Base-by-base conservation (phyloP, 2,888 invertebrate species). In the Drosophila heteroneura region DNA sequence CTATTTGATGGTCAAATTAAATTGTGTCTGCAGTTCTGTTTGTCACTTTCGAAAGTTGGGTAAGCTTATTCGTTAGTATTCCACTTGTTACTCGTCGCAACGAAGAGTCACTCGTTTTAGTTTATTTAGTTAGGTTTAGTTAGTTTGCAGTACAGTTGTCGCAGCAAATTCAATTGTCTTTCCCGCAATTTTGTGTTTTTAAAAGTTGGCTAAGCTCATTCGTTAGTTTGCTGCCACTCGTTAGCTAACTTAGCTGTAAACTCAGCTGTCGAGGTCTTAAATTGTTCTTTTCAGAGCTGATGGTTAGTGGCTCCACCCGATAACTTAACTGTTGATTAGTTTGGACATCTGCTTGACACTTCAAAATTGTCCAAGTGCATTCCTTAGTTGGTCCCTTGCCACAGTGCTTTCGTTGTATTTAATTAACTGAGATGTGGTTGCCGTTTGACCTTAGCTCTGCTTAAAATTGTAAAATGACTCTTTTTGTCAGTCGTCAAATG, bases 61-160 rank as follows among this genome's bases (percentile, higher is more conserved):
- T 16, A 3, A 37, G 41, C 47, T 41, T 19, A 62, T 33, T 62
- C 61, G 70, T 65, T 70, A 51, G 54, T 51, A 52, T 47, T 54
- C 19, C 44, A 51, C 47, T 57, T 26, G 56, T 53, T 57, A 68
- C 49, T 58, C 41, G 49, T 44, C 28, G 10, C 33, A 4, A 1
- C 47, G 14, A 14, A 22, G 14, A 19, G 22, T 22, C 30, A 33
- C 60, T 52, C 39, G 60, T n/a, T 19, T 35, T 7, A 14, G 7
- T 30, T 16, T 14, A 9, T 30, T 26, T 30, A 19, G 7, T 56
- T 47, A 35, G 22, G 4, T 33, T 37, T 12, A 52, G 19, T 19
- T 35, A 52, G 19, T 6, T 30, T 6, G n/a, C 22, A 16, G 4
- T 14, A 4, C 47, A 26, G 7, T 58, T 41, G 26, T 22, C 9